These are phyloP conservation scores for Percina caprodes DNA, from an alignment of 2,113 vertebrate species.

Conservation along the genomic window DNA sequence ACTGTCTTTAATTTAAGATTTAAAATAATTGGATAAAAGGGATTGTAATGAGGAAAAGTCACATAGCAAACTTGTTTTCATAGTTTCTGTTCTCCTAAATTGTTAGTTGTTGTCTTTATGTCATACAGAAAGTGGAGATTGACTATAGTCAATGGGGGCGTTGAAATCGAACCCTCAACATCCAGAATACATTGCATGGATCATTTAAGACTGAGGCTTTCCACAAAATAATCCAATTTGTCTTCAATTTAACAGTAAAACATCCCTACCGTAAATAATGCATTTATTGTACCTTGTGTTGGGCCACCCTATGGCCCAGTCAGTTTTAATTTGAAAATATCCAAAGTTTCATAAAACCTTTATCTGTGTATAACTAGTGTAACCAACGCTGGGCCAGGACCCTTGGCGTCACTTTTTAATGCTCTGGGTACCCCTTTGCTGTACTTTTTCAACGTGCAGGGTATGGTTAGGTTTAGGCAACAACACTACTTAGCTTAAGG, in stretches of 20 bases:
- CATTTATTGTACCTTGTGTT: background rate
- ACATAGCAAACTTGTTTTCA: background rate
- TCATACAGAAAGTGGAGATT: background rate
- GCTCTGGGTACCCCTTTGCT: no score
- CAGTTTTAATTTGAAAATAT: slow-evolving; percentile 11
- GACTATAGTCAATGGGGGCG: background rate
- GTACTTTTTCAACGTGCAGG: no score
- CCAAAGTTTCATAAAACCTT: background rate
- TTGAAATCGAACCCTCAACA: background rate
- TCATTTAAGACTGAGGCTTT: background rate
- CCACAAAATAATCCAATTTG: background rate
- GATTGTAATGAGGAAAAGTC: no score
- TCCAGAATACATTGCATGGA: background rate
- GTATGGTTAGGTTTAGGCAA: no score
- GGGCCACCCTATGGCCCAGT: background rate
- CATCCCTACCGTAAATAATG: background rate
- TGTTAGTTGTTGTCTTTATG: background rate
- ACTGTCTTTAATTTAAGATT: background rate
- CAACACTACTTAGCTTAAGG: no score
- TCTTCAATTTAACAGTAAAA: background rate
- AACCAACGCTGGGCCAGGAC: no score
- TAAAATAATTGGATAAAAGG: no score
- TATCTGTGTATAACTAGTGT: background rate
- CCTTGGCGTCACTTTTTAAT: no score
- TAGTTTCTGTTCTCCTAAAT: background rate